Conservation (phyloP, 2,113 vertebrate species). For the Delphinus delphis region DNA sequence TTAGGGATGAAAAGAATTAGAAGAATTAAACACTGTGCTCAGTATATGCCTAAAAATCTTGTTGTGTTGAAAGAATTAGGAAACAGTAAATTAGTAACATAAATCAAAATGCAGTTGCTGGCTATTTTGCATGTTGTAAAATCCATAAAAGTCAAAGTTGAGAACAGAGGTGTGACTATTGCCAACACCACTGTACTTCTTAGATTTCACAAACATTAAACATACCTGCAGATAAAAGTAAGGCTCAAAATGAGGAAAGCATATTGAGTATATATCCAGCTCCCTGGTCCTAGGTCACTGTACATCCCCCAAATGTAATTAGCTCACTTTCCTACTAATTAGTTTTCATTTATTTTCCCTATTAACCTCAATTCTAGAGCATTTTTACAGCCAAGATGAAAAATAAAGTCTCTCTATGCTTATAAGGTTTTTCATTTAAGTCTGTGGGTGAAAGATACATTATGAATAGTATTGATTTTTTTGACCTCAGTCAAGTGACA, state of each 20-base stretch:
- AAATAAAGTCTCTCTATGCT: neutral
- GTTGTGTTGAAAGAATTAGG: neutral
- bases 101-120: neutral
- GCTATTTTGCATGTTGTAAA: neutral
- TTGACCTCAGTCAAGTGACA: conserved; percentile 69
- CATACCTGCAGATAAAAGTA: neutral
- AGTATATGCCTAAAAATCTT: neutral
- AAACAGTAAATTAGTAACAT: neutral
- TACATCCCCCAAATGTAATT: neutral
- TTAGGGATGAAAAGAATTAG: neutral
- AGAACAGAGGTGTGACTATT: neutral
- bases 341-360: conserved; percentile 36
- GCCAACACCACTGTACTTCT: neutral
- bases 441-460: conserved; percentile 58
- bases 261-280: neutral
- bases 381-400: neutral
- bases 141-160: neutral
- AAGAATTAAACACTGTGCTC: neutral
- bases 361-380: neutral
- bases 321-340: neutral
- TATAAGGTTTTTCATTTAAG: conserved; percentile 60
- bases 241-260: neutral
- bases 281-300: neutral
- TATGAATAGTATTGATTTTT: conserved; percentile 80
- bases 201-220: neutral